Base-by-base conservation (phyloP, 2,797 vertebrate genomes). In the Lepilemur septentrionalis region DNA sequence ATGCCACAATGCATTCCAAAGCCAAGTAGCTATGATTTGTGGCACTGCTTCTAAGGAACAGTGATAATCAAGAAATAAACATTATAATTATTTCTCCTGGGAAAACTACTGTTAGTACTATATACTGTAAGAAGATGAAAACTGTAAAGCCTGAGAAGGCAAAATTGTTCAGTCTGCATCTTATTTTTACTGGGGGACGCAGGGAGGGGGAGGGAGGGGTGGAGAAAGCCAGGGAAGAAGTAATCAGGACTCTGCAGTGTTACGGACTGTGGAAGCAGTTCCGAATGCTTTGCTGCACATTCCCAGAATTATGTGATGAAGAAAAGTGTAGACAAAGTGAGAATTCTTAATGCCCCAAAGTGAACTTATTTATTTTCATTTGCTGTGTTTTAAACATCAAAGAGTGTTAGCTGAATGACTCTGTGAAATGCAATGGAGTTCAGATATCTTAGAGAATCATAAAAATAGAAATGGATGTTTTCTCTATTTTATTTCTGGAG, bases 21-120 rank as follows among this genome's bases (percentile, higher is more conserved):
- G 55, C 61, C 32, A 80, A 50, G 52, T 20, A 93, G 11, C 72
- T 46, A 55, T 57, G 59, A 80, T 65, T 80, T 93, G 52, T 72
- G 55, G 73, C 7, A 52, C 30, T 83, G 55, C 61, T 87, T 87
- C 15, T 69, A 88, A 92, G 70, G 25, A 90, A 72, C 30, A 79
- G 35, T 85, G 48, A 32, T 67, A 79, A 84, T 82, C 72, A 96
- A 72, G 70, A 69, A 65, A 80, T 75, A n/a, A 28, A 94, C 85
- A 75, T 1, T n/a, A 46, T 30, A 93, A 48, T 61, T 12, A 38
- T 63, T 79, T 43, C 38, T 52, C 50, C 17, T 32, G 18, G 92
- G 63, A 93, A 91, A 93, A 93, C 23, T 14, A 89, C 28, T 25
- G 32, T 22, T 32, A 78, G 14, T 20, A 23, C 30, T 61, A 28